Conservation (phyloP, 2,113 vertebrate species). For the Thomomys bottae region DNA sequence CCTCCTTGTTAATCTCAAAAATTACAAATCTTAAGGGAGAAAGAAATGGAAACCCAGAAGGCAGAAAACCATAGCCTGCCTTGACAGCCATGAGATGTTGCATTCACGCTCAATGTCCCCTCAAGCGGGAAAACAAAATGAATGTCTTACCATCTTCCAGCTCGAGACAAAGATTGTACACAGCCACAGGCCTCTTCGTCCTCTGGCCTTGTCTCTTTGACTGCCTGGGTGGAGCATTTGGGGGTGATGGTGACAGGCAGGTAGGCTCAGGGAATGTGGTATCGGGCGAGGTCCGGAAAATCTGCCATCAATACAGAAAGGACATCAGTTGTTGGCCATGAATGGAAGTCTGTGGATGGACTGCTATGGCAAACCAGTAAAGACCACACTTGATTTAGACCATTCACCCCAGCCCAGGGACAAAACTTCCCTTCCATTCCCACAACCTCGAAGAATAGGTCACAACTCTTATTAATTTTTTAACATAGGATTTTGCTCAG, state of each 20-base stretch:
- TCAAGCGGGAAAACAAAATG: slow-evolving; percentile 57
- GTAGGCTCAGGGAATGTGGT: slow-evolving; percentile 84
- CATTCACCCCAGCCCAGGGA: too few relatives aligned
- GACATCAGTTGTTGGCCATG: slow-evolving; percentile 79
- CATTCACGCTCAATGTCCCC: slow-evolving; percentile 33
- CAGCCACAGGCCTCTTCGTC: slow-evolving; percentile 94
- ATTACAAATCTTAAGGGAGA: slow-evolving; percentile 44
- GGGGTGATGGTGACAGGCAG: slow-evolving; percentile 83
- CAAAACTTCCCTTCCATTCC: slow-evolving; percentile 80
- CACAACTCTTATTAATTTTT: slow-evolving; percentile 14
- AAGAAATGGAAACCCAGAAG: slow-evolving; percentile 66
- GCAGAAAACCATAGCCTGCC: slow-evolving; percentile 52
- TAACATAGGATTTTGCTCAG: slow-evolving; percentile 61
- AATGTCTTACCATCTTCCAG: slow-evolving; percentile 92
- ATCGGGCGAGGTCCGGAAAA: slow-evolving; percentile 94
- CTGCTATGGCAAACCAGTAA: slow-evolving; percentile 77
- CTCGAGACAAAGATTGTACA: slow-evolving; percentile 96
- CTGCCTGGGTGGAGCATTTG: slow-evolving; percentile 93
- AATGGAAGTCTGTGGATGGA: slow-evolving; percentile 75
- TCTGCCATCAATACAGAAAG: slow-evolving; percentile 90
- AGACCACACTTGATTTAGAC: slow-evolving; percentile 80
- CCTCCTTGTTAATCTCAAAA: slow-evolving; percentile 57
- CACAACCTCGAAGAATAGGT: slow-evolving; percentile 70
- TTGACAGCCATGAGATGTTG: not conserved
- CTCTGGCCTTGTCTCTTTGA: slow-evolving; percentile 92